Evolutionary conservation across 2,888 invertebrate species (phyloP).

Genomic region (Zootermopsis nevadensis): DNA sequence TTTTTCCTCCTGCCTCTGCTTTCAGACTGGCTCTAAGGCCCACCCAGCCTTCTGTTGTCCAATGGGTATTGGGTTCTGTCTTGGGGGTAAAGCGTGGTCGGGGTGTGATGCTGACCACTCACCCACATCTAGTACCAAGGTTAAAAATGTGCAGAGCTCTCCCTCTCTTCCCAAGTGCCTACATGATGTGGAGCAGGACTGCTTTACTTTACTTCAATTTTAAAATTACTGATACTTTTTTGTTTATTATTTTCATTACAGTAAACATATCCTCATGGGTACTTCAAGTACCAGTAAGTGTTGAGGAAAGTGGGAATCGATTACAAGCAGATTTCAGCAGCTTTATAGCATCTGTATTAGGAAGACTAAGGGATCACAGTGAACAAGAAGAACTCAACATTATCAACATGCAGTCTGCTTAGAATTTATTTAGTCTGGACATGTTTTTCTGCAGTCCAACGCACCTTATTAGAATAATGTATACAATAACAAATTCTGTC

Average conservation of each 20-base stretch:
- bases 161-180: too few species aligned
- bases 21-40: not conserved
- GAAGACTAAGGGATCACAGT: conserved; percentile 49
- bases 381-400: conserved; percentile 57
- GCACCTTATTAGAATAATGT: too few species aligned
- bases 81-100: not conserved
- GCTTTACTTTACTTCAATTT: not conserved
- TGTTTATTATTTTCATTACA: not conserved
- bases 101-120: not conserved
- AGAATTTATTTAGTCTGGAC: not conserved
- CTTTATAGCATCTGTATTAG: conserved; percentile 54
- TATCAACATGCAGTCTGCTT: conserved; percentile 48
- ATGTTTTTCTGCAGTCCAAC: too few species aligned
- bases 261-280: conserved; percentile 67
- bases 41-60: not conserved
- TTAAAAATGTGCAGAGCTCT: too few species aligned
- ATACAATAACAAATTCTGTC: too few species aligned
- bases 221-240: not conserved
- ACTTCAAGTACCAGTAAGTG: conserved; percentile 69
- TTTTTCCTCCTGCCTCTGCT: not conserved
- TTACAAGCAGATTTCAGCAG: conserved; percentile 69
- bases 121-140: not conserved
- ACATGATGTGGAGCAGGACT: too few species aligned
- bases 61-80: not conserved
- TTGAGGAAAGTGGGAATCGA: conserved; percentile 70